Evolutionary conservation across 2,113 vertebrate species (phyloP), one percentile per base, ranked within the genome.

Genomic region (Halcyon malimbica): DNA sequence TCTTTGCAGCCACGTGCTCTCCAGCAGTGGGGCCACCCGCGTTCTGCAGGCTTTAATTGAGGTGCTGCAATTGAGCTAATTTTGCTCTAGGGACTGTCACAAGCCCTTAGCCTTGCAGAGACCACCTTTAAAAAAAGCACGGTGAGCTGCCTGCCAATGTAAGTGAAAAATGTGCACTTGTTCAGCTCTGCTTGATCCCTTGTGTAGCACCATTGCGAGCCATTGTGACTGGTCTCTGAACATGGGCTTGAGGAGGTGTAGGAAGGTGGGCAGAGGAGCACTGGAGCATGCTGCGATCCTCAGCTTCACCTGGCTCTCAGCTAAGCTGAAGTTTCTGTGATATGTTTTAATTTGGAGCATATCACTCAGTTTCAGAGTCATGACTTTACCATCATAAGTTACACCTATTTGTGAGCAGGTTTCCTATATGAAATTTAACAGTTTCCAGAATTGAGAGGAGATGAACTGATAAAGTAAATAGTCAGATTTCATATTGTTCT

Each of bases 221-320:
- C 16, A 31, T 18, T 21, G 3, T 0, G 3, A 57, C 59, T 4
- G 0, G 19, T 29, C 29, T 0, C 0, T 79, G 74, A 19, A 44
- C 9, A 0, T 0, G 0, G 18, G n/a, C 16, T 11, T 12, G 51
- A 56, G 74, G 82, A 77, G 44, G 16, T 65, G 26, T 50, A 29
- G 44, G 62, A 57, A 29, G 8, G 24, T 28, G 28, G 5, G 13
- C 1, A 1, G 48, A 23, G 60, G n/a, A 86, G 31, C 0, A 1
- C 57, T 69, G 56, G 7, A 39, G 42, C 1, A 0, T 53, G 39
- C 64, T 29, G 70, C 10, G 3, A 5, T 64, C 57, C 48, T 64
- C 10, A 1, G 21, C 25, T 89, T 63, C 15, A 3, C 25, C 35
- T 2, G 2, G 37, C 63, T 69, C 39, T 80, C 17, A 16, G 54